phyloP scores from a whole-genome alignment of 2,888 invertebrate species.

The Drosophila melanosoma region DNA sequence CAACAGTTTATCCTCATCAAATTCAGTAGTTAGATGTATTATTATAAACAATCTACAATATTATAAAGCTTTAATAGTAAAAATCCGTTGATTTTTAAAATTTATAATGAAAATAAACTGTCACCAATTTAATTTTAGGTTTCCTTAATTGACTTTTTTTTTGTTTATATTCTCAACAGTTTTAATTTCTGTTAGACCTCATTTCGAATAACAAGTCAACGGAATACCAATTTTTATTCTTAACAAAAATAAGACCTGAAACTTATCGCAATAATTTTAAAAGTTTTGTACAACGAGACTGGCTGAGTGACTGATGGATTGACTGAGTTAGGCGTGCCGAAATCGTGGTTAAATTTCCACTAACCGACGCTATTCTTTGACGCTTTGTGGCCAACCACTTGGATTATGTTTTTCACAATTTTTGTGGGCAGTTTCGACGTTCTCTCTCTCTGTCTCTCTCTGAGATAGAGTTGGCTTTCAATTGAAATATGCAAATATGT shows the following conservation, averaged over 20 bases:
- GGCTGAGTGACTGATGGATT: not conserved
- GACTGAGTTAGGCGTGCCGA: constrained; percentile 53
- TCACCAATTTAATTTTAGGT: not conserved
- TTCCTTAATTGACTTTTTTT: not conserved
- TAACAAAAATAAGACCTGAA: not conserved
- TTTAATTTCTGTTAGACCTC: not conserved
- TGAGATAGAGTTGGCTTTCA: constrained; percentile 43
- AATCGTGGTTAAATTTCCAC: constrained; percentile 49
- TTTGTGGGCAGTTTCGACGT: constrained; percentile 51
- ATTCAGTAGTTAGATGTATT: not conserved
- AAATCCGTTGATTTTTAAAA: not conserved
- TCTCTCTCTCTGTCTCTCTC: not conserved
- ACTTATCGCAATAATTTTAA: not conserved
- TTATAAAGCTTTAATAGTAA: not conserved
- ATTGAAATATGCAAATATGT: constrained; percentile 66
- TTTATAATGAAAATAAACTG: not conserved
- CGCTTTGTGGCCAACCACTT: constrained; percentile 39
- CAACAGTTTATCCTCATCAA: no score
- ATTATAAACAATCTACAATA: not conserved
- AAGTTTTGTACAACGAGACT: not conserved
- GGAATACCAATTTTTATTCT: not conserved
- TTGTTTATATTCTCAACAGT: not conserved
- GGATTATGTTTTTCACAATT: constrained; percentile 8
- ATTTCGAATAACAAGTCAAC: not conserved
- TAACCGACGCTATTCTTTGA: constrained; percentile 50